Conservation (phyloP, 2,888 invertebrate genomes). For the Pocota personata region DNA sequence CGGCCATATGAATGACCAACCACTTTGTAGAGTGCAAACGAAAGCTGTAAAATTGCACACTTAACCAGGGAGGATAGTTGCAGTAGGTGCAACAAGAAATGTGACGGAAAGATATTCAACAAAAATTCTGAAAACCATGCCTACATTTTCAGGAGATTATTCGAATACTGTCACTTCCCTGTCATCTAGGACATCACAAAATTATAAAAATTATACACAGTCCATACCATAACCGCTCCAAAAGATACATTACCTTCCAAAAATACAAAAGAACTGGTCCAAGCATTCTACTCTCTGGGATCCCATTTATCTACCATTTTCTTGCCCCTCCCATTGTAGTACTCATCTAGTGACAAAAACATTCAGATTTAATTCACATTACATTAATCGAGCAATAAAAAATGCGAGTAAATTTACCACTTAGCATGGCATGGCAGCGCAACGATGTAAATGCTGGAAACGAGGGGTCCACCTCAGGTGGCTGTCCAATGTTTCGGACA, state of each 20-base stretch:
- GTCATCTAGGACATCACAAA: not conserved
- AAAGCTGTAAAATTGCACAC: constrained; percentile 28
- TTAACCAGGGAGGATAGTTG: not conserved
- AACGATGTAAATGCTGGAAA: not conserved
- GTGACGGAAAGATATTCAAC: no score
- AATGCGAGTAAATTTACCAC: constrained; percentile 59
- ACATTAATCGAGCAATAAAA: constrained; percentile 64
- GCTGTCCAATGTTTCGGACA: not conserved
- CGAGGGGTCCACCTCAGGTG: constrained; percentile 6
- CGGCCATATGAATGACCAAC: not conserved
- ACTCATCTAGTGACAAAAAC: constrained; percentile 24
- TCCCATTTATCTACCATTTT: not conserved
- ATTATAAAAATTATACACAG: not conserved
- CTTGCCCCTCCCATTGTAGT: constrained; percentile 11
- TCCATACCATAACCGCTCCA: no score
- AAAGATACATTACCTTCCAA: no score
- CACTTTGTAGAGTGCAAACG: not conserved
- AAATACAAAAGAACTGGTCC: not conserved
- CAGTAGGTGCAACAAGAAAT: not conserved
- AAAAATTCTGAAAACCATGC: no score
- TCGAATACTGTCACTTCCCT: no score
- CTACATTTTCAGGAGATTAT: not conserved
- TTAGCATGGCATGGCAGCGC: constrained; percentile 22
- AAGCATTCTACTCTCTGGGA: not conserved
- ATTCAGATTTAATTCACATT: constrained; percentile 47